phyloP scores from a whole-genome alignment of 2,888 invertebrate genomes.

The Lycophotia porphyrea region DNA sequence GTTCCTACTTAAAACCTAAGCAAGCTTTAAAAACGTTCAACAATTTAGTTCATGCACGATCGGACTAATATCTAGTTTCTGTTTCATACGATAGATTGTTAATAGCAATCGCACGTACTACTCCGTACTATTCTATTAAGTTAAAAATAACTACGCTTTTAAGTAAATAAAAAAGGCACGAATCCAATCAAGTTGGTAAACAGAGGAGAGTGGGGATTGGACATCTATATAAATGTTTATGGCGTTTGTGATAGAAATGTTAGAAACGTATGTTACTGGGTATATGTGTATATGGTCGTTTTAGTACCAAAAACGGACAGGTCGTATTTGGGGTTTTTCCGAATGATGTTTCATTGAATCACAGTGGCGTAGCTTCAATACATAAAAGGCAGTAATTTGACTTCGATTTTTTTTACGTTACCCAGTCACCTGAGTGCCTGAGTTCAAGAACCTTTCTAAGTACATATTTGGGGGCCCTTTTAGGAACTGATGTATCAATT shows the following conservation, averaged over 20 bases:
- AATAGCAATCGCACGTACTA: conserved; percentile 63
- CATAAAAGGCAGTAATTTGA: too few species aligned
- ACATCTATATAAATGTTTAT: conserved; percentile 62
- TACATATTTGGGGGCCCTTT: too few species aligned
- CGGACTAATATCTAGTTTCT: conserved; percentile 52
- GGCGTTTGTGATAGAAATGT: conserved; percentile 46
- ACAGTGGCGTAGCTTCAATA: too few species aligned
- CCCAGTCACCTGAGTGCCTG: too few species aligned
- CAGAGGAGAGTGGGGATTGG: conserved; percentile 69
- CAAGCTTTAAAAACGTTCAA: conserved; percentile 53
- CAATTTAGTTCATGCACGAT: conserved; percentile 67
- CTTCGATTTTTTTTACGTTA: too few species aligned
- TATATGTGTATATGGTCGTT: background rate
- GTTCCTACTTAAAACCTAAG: conserved; percentile 30
- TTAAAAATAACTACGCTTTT: conserved; percentile 80
- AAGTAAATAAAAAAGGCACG: conserved; percentile 87
- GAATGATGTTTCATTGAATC: too few species aligned
- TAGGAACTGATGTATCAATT: too few species aligned
- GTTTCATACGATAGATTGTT: conserved; percentile 64
- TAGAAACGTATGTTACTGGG: conserved; percentile 29
- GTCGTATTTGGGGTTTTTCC: background rate
- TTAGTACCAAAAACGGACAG: background rate
- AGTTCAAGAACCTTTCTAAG: too few species aligned
- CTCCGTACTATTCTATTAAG: conserved; percentile 61
- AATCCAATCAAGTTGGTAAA: conserved; percentile 88